Evolutionary conservation across 2,113 vertebrate species (phyloP).

Genomic region (Isichthys henryi): DNA sequence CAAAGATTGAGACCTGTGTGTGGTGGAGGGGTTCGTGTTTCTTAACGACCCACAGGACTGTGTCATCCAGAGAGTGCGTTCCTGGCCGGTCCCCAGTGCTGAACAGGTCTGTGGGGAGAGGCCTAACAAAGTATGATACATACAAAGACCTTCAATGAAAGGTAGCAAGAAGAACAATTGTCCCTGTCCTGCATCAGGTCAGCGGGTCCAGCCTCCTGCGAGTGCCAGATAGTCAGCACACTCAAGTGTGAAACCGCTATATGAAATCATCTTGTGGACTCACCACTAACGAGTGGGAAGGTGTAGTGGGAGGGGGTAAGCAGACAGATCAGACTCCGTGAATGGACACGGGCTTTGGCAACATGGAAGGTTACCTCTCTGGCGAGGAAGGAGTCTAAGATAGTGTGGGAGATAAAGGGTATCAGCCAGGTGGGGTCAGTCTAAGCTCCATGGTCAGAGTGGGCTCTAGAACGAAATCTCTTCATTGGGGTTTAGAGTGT

Average conservation of each 20-base stretch:
- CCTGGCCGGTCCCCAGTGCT: background rate
- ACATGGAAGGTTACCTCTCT: background rate
- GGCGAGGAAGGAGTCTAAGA: background rate
- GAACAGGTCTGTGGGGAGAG: background rate
- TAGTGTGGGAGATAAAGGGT: background rate
- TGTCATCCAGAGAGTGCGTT: background rate
- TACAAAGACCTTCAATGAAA: background rate
- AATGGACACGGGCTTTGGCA: background rate
- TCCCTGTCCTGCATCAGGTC: background rate
- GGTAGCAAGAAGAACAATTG: background rate
- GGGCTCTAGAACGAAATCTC: background rate
- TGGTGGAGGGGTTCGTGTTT: background rate
- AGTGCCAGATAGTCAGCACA: background rate
- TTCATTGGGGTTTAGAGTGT: background rate
- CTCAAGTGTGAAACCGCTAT: background rate
- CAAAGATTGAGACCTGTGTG: background rate
- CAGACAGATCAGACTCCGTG: background rate
- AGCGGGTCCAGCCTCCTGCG: background rate
- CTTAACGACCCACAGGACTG: background rate
- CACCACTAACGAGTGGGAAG: background rate
- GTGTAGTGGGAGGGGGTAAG: background rate
- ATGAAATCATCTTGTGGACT: background rate
- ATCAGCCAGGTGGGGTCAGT: background rate
- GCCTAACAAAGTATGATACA: background rate
- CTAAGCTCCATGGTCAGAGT: background rate